Base-by-base conservation (phyloP, 2,113 vertebrate genomes). In the Gobiocypris rarus region DNA sequence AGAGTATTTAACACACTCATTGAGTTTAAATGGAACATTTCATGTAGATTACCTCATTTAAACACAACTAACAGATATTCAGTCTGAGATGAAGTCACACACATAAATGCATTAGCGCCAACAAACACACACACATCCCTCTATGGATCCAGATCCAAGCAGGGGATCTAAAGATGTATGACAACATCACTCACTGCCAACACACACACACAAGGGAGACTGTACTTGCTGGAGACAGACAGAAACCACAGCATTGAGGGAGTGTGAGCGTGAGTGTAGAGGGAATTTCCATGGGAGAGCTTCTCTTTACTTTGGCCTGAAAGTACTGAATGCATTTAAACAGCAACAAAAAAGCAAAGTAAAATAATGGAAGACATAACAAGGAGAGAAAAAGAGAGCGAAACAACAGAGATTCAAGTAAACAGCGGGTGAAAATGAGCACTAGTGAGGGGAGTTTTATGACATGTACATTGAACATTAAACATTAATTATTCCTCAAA, bases 391-490 rank as follows among this genome's bases (percentile, higher is more conserved):
- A 67, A 11, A 58, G 67, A 73, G 50, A 24, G 67, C 43, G 2
- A n/a, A 74, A 52, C n/a, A 17, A 34, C 17, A 15, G 31, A 38
- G 10, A 86, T 38, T 76, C 13, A 75, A 50, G 24, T 14, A 48
- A 50, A 59, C 11, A 50, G 52, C 71, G 2, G 24, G 15, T 34
- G 26, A 70, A 45, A 61, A 71, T 56, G 78, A 87, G 89, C 91
- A 88, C 87, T 88, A 89, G 58, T 5, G 65, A 85, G 71, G 81
- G 83, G 86, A 82, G 85, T 85, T 81, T 86, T 85, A 86, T 86
- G 56, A 86, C 86, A 86, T 75, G 54, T 14, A 24, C 24, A 77
- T 41, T 76, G 26, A 76, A 50, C 48, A 50, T 50, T 50, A 50
- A 50, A 50, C 48, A 50, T 50, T 1, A 50, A 50, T 50, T 50